Base-by-base conservation (phyloP, 2,113 vertebrate genomes). In the Brachyistius frenatus region DNA sequence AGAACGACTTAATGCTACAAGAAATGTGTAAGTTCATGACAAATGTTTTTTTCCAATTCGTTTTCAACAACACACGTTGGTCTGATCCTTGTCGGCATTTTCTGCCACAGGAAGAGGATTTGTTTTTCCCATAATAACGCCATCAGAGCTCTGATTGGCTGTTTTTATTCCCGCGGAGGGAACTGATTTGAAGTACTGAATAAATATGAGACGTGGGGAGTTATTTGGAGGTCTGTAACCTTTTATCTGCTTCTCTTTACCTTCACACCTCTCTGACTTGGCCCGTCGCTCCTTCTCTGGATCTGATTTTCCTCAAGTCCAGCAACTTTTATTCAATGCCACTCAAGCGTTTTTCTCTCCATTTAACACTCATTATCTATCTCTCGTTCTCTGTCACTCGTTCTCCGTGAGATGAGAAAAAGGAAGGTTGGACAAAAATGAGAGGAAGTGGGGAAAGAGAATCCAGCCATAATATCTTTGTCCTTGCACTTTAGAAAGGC, bases 401-500 rank as follows among this genome's bases (percentile, higher is more conserved):
- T 62, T 71, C 83, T 70, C 31, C 49, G 57, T 39, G 64, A 82
- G 57, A 69, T 1, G 0, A 73, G 75, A 85, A 63, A 57, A 7
- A 65, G 71, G 15, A 65, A 65, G 73, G 66, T 69, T 62, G 69
- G 70, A 69, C 14, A 60, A 14, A 71, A 84, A 84, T 47, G 63
- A 84, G 75, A 73, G 73, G 73, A 52, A 70, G 41, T 23, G 11
- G 60, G 55, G 1, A 69, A 66, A 74, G 77, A 75, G 15, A 77
- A 68, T 80, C 66, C 50, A 36, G 54, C 83, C 65, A 16, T 83
- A 86, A 90, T 86, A 91, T 90, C 86, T 87, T 80, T 88, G 85
- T 90, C 78, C 73, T 92, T 92, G 81, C 76, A 64, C 81, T 90
- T 84, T 82, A 90, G 60, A 76, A 88, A 73, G 65, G 64, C 72